Evolutionary conservation across 2,888 invertebrate genomes (phyloP).

Genomic region (Chalcis sispes): DNA sequence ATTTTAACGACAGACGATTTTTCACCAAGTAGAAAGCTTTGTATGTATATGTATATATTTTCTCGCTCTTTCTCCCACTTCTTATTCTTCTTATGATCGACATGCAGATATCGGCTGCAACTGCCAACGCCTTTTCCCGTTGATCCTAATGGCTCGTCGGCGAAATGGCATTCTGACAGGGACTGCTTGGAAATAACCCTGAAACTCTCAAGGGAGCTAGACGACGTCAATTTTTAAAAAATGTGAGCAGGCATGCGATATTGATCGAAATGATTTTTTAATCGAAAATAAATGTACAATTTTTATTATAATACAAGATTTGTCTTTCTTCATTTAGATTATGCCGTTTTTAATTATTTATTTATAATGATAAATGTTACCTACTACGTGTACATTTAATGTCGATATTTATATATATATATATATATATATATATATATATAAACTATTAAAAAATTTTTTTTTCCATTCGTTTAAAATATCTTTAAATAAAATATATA

Average conservation of each 20-base stretch:
- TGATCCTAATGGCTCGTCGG: conserved; percentile 87
- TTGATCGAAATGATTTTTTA: not conserved
- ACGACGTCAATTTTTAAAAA: conserved; percentile 89
- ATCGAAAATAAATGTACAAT: not conserved
- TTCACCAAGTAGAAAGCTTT: too few species aligned
- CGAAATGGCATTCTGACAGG: conserved; percentile 84
- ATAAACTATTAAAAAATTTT: too few species aligned
- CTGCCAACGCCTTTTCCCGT: conserved; percentile 89
- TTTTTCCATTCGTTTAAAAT: too few species aligned
- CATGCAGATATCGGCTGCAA: conserved; percentile 81
- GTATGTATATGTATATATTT: not conserved
- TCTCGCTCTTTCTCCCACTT: conserved; percentile 19
- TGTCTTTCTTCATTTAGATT: too few species aligned
- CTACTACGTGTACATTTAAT: too few species aligned
- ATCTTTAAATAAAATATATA: too few species aligned
- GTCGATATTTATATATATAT: too few species aligned
- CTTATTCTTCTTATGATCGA: conserved; percentile 43
- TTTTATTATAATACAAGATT: not conserved
- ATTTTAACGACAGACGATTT: too few species aligned
- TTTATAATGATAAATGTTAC: too few species aligned
- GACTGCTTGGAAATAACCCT: conserved; percentile 85
- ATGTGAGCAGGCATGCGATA: conserved; percentile 1
- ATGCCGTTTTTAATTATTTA: too few species aligned
- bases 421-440: too few species aligned
- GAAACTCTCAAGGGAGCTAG: conserved; percentile 87